Conservation (phyloP, 2,113 vertebrate species). For the Lagopus muta region DNA sequence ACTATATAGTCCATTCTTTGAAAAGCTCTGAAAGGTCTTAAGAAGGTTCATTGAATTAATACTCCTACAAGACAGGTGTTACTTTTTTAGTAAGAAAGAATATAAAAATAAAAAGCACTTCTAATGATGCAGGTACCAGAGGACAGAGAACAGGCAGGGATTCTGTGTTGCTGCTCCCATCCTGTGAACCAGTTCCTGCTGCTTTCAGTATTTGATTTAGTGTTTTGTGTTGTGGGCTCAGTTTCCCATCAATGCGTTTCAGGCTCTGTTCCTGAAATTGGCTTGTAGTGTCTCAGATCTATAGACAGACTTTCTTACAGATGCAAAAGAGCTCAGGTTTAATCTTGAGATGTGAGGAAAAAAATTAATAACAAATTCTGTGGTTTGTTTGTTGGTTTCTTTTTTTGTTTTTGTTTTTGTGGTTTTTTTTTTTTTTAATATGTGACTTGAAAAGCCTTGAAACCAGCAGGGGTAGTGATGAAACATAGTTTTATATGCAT, state of each 20-base stretch:
- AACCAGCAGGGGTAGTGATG: background rate
- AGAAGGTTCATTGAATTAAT: constrained; percentile 8
- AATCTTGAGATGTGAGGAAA: background rate
- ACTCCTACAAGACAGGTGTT: background rate
- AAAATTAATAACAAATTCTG: background rate
- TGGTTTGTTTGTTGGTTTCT: background rate
- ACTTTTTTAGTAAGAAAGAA: background rate
- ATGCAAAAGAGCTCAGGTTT: background rate
- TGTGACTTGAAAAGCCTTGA: background rate
- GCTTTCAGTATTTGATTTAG: constrained; percentile 21
- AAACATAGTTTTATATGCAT: background rate
- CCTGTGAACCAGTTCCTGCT: background rate
- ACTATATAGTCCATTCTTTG: background rate
- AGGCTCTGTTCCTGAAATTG: background rate
- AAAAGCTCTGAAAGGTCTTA: constrained; percentile 16
- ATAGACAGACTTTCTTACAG: background rate
- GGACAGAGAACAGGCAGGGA: constrained; percentile 24
- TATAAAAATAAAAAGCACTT: constrained; percentile 19
- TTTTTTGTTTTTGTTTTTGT: background rate
- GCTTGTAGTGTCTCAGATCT: background rate
- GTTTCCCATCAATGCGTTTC: background rate
- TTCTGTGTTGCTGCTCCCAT: background rate
- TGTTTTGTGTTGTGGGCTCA: background rate
- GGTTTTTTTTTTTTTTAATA: too few relatives aligned
- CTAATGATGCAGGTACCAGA: background rate